Evolutionary conservation across 2,113 vertebrate species (phyloP).

Genomic region (Leptobrachium ailaonicum): DNA sequence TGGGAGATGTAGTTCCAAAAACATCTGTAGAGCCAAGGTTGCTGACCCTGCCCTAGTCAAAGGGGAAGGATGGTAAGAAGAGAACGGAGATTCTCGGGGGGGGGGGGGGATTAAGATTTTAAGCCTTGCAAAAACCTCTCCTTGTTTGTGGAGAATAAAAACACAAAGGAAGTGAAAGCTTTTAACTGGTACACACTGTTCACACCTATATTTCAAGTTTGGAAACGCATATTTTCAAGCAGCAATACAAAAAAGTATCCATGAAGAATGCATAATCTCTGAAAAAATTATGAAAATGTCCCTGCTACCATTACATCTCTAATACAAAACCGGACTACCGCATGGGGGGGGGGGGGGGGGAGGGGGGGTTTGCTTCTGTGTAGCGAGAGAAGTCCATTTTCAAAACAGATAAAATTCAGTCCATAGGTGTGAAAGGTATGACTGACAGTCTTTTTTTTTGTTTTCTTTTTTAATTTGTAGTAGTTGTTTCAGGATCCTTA

Average conservation of each 20-base stretch:
- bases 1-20: too few species aligned
- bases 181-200: constrained; percentile 86
- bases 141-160: constrained; percentile 58
- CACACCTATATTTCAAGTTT: constrained; percentile 92
- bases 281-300: constrained; percentile 97
- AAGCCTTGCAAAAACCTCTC: not conserved
- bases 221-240: constrained; percentile 96
- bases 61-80: too few species aligned
- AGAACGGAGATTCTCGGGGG: too few species aligned
- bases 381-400: constrained; percentile 98
- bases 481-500: constrained; percentile 91
- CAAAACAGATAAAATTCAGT: constrained; percentile 96
- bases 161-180: constrained; percentile 79
- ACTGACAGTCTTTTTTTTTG: constrained; percentile 86
- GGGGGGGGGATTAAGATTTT: too few species aligned
- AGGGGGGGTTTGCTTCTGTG: constrained; percentile 84
- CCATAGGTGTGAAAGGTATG: constrained; percentile 92
- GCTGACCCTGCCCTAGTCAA: too few species aligned
- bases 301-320: constrained; percentile 96
- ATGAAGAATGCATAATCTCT: constrained; percentile 96
- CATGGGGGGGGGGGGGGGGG: constrained; percentile 63
- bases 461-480: constrained; percentile 74
- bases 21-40: too few species aligned
- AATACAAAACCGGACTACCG: constrained; percentile 99
- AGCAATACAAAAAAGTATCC: constrained; percentile 96